Percentiles rank a stretch among this genome's conserved stretches.
phyloP scores from a whole-genome alignment of 2,113 vertebrate genomes.

The Paracanthobrama guichenoti region DNA sequence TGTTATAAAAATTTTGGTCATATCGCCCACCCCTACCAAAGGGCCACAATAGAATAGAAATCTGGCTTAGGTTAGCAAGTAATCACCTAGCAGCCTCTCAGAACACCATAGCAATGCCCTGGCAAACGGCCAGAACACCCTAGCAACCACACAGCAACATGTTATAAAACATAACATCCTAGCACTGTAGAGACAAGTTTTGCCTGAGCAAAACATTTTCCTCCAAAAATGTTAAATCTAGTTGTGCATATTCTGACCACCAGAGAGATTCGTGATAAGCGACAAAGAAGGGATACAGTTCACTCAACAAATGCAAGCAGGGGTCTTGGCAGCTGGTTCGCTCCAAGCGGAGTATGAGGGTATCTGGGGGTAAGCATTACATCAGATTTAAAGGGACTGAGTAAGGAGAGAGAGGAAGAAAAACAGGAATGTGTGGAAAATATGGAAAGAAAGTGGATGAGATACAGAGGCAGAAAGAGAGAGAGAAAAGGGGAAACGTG shows the following conservation, averaged over 20 bases:
- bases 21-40: too few relatives aligned
- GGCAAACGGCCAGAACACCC: too few relatives aligned
- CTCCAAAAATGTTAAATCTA: not conserved
- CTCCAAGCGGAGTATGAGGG: not conserved
- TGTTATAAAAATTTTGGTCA: too few relatives aligned
- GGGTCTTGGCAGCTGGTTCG: constrained; percentile 20
- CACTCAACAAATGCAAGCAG: constrained; percentile 22
- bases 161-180: too few relatives aligned
- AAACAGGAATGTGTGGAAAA: constrained; percentile 5
- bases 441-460: constrained; percentile 22
- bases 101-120: too few relatives aligned
- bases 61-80: too few relatives aligned
- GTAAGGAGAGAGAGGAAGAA: constrained; percentile 26
- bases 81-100: too few relatives aligned
- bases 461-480: constrained; percentile 22
- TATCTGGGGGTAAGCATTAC: constrained; percentile 45
- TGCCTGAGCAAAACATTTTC: not conserved
- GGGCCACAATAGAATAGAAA: too few relatives aligned
- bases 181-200: too few relatives aligned
- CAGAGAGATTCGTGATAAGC: constrained; percentile 36
- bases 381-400: constrained; percentile 47
- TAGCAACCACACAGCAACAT: too few relatives aligned
- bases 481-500: constrained; percentile 43
- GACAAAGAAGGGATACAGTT: constrained; percentile 38
- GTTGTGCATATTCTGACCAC: constrained; percentile 36